Evolutionary conservation across 2,113 vertebrate species (phyloP), one percentile per base, ranked within the genome.

Genomic region (Thryonomys swinderianus): DNA sequence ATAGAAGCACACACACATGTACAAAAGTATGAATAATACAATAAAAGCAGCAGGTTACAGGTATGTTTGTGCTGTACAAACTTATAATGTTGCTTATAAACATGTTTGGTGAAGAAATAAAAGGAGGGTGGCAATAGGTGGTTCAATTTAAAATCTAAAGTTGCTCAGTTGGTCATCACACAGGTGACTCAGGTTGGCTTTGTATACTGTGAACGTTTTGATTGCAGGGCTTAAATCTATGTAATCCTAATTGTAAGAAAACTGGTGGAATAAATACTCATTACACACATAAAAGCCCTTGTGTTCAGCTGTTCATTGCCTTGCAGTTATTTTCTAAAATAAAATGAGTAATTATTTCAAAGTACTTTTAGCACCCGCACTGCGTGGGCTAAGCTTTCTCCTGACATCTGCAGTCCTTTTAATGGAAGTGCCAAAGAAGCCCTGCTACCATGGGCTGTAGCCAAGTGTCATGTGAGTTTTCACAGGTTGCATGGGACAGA

Each of bases 281-380:
- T 96, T 91, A 87, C 1, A 8, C 40, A 81, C 59, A 90, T 40
- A 93, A 90, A 94, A 79, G 18, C 55, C 32, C 5, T 90, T 88
- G 57, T 23, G 55, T 93, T 82, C 40, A 95, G 80, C 85, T 87
- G 95, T 95, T 90, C 80, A 93, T 89, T 92, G 42, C 74, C 95
- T 84, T 94, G 55, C 37, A 89, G 67, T 93, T 87, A 85, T 95
- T 96, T 96, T 90, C 85, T 92, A 78, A 96, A 96, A 88, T 90
- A 92, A 93, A 93, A 84, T 34, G 13, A 86, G 20, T 79, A 91
- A 93, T 95, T 94, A 94, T 95, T 91, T 42, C 53, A 85, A 95
- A 95, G 80, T 66, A 88, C 59, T 95, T 92, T 85, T 83, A 80
- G 14, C 51, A 82, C 51, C 67, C 5, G 3, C 3, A 79, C n/a